Evolutionary conservation across 2,113 vertebrate genomes (phyloP).

Genomic region (Corythaixoides concolor): DNA sequence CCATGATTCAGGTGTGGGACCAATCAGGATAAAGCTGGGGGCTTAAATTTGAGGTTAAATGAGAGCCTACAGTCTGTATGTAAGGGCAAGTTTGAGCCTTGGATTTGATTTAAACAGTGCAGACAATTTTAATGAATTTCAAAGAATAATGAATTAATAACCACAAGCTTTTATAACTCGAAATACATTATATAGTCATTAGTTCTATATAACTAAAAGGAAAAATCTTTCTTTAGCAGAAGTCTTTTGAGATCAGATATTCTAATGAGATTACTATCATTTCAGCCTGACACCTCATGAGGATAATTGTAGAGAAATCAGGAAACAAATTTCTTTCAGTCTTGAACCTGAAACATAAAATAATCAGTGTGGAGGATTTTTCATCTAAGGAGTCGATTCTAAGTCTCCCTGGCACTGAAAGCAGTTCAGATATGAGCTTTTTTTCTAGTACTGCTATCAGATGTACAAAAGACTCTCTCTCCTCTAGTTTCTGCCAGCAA

Average conservation of each 20-base stretch:
- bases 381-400: not conserved
- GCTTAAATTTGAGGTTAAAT: not conserved
- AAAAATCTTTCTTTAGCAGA: slow-evolving; percentile 59
- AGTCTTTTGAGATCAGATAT: slow-evolving; percentile 48
- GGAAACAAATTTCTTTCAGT: slow-evolving; percentile 22
- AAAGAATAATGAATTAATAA: slow-evolving; percentile 63
- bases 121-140: slow-evolving; percentile 49
- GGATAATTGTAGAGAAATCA: slow-evolving; percentile 18
- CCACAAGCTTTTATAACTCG: slow-evolving; percentile 26
- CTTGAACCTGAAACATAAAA: not conserved
- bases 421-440: not conserved
- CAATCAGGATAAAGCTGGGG: not conserved
- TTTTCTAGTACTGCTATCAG: not conserved
- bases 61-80: not conserved
- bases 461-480: not conserved
- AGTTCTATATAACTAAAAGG: slow-evolving; percentile 51
- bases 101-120: slow-evolving; percentile 21
- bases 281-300: slow-evolving; percentile 35
- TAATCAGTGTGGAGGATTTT: too few species aligned
- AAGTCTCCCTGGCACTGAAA: not conserved
- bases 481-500: not conserved
- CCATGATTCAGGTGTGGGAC: not conserved
- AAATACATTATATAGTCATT: slow-evolving; percentile 63
- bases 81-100: not conserved
- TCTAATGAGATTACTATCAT: slow-evolving; percentile 58